Conservation (phyloP, 2,113 vertebrate genomes). For the Sceloporus undulatus region DNA sequence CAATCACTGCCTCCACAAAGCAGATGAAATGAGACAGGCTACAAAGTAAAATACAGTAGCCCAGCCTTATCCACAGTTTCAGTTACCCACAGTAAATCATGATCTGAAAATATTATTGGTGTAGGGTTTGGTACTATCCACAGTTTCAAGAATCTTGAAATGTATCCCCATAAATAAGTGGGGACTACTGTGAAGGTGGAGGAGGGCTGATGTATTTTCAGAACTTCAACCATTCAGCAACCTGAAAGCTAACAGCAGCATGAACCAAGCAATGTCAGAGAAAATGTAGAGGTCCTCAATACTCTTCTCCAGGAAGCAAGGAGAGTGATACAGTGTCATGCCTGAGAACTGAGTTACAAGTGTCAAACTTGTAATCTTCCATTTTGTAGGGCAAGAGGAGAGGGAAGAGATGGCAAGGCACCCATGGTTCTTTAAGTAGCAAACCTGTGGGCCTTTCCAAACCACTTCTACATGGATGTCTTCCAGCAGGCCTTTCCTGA, state of each 20-base stretch:
- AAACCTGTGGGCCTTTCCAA: background rate
- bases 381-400: background rate
- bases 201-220: background rate
- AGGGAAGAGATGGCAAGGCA: background rate
- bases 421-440: background rate
- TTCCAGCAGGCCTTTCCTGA: too few relatives aligned
- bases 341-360: background rate
- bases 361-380: background rate
- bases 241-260: background rate
- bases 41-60: background rate
- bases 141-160: too few relatives aligned
- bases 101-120: too few relatives aligned
- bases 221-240: background rate
- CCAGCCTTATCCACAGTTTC: background rate
- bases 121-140: too few relatives aligned
- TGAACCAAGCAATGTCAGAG: background rate
- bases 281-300: background rate
- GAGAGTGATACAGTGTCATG: background rate
- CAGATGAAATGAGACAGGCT: background rate
- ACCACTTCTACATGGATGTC: background rate
- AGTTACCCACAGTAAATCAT: background rate
- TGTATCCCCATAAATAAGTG: too few relatives aligned
- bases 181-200: background rate
- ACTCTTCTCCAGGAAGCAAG: background rate
- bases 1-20: background rate